Percentiles rank a stretch among this genome's conserved stretches.
Conservation (phyloP, 2,888 invertebrate species). For the Eudiplozoon nipponicum region DNA sequence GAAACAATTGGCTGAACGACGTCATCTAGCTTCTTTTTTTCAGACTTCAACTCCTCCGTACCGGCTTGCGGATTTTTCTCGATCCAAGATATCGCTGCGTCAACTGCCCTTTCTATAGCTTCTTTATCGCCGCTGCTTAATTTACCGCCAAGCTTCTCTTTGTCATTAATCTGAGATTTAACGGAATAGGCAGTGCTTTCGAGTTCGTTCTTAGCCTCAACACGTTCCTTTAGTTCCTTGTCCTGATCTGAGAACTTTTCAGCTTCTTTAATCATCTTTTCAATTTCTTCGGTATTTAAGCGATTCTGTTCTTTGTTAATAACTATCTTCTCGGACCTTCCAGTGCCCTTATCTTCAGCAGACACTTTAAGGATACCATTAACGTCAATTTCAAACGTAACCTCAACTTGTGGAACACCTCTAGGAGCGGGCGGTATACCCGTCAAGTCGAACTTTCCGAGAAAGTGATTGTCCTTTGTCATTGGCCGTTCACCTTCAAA, state of each 20-base stretch:
- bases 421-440: constrained; percentile 50
- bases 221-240: constrained; percentile 46
- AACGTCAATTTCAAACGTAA: constrained; percentile 14
- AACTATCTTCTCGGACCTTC: constrained; percentile 84
- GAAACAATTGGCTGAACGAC: constrained; percentile 77
- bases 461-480: constrained; percentile 91
- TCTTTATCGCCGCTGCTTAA: constrained; percentile 53
- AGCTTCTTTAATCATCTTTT: constrained; percentile 89
- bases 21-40: constrained; percentile 67
- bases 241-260: constrained; percentile 96
- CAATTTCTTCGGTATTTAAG: constrained; percentile 80
- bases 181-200: constrained; percentile 72
- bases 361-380: constrained; percentile 28
- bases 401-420: constrained; percentile 29
- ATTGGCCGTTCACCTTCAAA: constrained; percentile 95
- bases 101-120: constrained; percentile 68
- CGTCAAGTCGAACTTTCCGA: constrained; percentile 86
- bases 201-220: constrained; percentile 74
- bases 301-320: constrained; percentile 93
- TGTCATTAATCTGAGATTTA: constrained; percentile 75
- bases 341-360: constrained; percentile 93
- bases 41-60: constrained; percentile 57
- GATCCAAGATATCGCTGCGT: constrained; percentile 82
- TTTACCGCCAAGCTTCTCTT: constrained; percentile 78
- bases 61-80: constrained; percentile 73